Evolutionary conservation across 2,113 vertebrate species (phyloP), one percentile per base, ranked within the genome.

Genomic region (Haemorhous mexicanus): DNA sequence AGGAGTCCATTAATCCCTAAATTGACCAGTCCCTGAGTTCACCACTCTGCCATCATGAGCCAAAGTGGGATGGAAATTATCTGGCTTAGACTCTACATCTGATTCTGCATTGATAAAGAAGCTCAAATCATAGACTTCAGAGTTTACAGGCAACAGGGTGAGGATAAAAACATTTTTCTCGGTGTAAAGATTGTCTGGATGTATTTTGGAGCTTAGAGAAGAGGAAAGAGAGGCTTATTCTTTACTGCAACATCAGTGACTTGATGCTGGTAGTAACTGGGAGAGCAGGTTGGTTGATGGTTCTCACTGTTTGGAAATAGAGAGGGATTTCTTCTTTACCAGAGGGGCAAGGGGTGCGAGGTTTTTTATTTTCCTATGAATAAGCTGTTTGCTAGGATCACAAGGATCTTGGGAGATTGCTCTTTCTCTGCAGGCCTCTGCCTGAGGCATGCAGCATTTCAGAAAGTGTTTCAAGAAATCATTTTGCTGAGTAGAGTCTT

Each of bases 261-360:
- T 32, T 19, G 6, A 24, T 7, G 7, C 41, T 82, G 53, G 21
- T n/a, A 44, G 41, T 44, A 79, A 47, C 33, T 30, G 35, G 16
- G 14, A 44, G 30, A 79, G 62, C 39, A 83, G 19, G 32, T 0
- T 73, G 46, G 9, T 41, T 61, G 58, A 59, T 77, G 16, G 37
- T 87, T 63, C 81, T 46, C 26, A 35, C 18, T 80, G 6, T 72
- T 93, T 66, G 50, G 33, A 77, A 7, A 19, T 8, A 86, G 30
- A 35, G 41, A 78, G 9, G 16, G 19, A 52, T 76, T 92, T 92
- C n/a, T 92, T 44, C 26, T 18, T 83, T 64, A 47, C 26, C 44
- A 47, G 62, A 44, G 10, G 6, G 43, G 19, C 7, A 74, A 61
- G 7, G 7, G 5, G 15, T 55, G 10, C 0, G 1, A 61, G 16